A percentile compares a stretch with the other conserved stretches of the same genome.
Evolutionary conservation across 2,113 vertebrate genomes (phyloP).

Genomic region (Protobothrops mucrosquamatus): DNA sequence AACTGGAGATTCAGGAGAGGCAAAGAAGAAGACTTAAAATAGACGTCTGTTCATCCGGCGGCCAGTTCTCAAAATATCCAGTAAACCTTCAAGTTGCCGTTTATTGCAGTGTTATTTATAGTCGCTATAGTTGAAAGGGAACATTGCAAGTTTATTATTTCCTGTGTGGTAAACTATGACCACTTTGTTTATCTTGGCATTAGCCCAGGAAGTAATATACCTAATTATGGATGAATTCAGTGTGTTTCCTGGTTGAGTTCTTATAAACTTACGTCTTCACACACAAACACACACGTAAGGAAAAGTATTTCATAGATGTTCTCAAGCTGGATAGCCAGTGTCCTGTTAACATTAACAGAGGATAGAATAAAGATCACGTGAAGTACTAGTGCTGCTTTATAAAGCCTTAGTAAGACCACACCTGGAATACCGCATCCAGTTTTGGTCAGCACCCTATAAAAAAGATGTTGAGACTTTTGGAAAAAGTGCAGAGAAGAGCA

Average conservation of each 20-base stretch:
- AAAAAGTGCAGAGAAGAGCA: neutral
- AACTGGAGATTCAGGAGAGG: no score
- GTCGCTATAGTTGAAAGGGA: neutral
- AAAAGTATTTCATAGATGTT: neutral
- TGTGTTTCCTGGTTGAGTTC: slow-evolving; percentile 5
- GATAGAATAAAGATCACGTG: neutral
- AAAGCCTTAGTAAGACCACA: neutral
- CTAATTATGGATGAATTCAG: slow-evolving; percentile 22
- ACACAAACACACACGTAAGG: neutral
- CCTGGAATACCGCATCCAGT: neutral
- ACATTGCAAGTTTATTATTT: slow-evolving; percentile 18
- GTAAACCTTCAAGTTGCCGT: neutral
- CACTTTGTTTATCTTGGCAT: slow-evolving; percentile 32
- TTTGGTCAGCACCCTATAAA: neutral
- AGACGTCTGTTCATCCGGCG: neutral
- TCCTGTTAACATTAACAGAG: neutral
- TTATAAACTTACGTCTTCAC: neutral
- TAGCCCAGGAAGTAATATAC: slow-evolving; percentile 39
- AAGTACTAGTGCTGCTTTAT: neutral
- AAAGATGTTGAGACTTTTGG: neutral
- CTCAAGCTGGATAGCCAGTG: neutral
- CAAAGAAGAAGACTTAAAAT: neutral
- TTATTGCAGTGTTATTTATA: slow-evolving; percentile 25
- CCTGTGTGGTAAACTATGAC: slow-evolving; percentile 35
- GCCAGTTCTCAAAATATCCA: neutral